These are phyloP conservation scores for Rosalia funebris DNA, from an alignment of 2,888 invertebrate species.

Conservation along the genomic window DNA sequence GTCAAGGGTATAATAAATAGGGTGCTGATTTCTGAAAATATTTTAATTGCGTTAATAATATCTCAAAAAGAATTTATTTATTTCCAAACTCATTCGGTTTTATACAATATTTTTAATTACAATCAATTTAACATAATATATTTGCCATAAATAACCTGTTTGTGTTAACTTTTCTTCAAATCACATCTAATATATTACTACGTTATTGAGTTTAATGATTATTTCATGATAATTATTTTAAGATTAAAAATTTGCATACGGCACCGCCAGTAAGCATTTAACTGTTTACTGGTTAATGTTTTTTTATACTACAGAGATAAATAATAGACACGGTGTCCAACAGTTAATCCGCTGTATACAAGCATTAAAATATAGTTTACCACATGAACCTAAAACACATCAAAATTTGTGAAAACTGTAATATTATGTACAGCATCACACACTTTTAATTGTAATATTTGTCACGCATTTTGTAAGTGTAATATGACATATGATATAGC, in stretches of 20 bases:
- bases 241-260: conserved; percentile 1
- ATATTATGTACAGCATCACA: no score
- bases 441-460: no score
- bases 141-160: conserved; percentile 8
- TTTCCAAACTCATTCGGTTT: not conserved
- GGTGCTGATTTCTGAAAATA: conserved; percentile 37
- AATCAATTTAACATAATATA: not conserved
- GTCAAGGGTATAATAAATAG: conserved; percentile 38
- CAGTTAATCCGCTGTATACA: no score
- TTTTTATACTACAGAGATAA: no score
- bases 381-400: no score
- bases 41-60: conserved; percentile 37
- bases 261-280: conserved; percentile 1
- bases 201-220: conserved; percentile 4
- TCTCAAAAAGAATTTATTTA: not conserved
- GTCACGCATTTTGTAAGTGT: no score
- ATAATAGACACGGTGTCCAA: no score
- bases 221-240: conserved; percentile 13
- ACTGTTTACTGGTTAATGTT: no score
- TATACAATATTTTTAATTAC: not conserved
- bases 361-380: no score
- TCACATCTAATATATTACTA: conserved; percentile 10
- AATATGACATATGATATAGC: no score
- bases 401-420: no score
- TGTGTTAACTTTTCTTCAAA: conserved; percentile 11